These are phyloP conservation scores for Cynocephalus volans DNA, from an alignment of 2,113 vertebrate genomes.

Conservation along the genomic window DNA sequence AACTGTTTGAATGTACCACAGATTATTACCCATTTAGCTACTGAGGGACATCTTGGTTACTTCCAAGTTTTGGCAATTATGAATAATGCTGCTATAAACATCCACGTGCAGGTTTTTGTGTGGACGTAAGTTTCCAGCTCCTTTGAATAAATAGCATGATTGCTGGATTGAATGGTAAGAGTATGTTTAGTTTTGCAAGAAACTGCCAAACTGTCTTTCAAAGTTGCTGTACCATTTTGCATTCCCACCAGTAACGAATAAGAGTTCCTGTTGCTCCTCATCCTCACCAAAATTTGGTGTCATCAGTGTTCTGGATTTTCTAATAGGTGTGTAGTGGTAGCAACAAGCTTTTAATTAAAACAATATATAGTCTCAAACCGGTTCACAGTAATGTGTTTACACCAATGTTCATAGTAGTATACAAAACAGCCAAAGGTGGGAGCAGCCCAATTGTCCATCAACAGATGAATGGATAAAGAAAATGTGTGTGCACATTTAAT, in stretches of 20 bases:
- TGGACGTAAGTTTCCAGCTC: not conserved
- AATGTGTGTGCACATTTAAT: not conserved
- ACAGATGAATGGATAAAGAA: not conserved
- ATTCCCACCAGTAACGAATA: not conserved
- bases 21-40: not conserved
- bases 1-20: not conserved
- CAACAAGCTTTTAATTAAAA: conserved; percentile 14
- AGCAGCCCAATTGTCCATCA: not conserved
- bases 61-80: not conserved
- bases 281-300: not conserved
- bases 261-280: not conserved
- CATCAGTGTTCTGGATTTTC: not conserved
- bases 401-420: not conserved
- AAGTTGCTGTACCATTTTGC: not conserved
- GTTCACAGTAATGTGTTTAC: not conserved
- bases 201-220: not conserved
- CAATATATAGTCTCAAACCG: not conserved
- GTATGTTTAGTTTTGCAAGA: conserved; percentile 28
- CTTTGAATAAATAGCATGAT: not conserved
- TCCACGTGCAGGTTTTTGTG: not conserved
- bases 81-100: not conserved
- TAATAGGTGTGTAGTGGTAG: not conserved
- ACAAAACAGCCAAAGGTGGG: not conserved
- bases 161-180: not conserved
- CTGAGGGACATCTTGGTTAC: not conserved